These are phyloP conservation scores for Popillia japonica DNA, from an alignment of 1,140 invertebrate species.

Conservation along the genomic window DNA sequence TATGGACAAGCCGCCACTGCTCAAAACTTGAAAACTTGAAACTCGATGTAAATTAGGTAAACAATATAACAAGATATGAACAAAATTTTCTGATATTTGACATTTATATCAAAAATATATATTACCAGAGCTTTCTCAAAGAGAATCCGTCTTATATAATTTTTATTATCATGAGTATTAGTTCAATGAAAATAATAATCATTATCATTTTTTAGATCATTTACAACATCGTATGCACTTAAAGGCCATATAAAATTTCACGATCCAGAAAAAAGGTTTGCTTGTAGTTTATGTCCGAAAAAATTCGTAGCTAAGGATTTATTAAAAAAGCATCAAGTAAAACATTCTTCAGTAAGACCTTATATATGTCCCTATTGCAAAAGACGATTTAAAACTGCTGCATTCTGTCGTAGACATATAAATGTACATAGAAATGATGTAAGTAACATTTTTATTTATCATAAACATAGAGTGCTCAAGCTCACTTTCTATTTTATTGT, in stretches of 20 bases:
- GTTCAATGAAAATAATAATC: no score
- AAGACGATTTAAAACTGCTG: slow-evolving; percentile 74
- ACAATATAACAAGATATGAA: no score
- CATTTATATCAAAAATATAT: no score
- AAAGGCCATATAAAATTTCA: slow-evolving; percentile 66
- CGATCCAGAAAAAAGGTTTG: slow-evolving; percentile 64
- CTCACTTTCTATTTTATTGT: no score
- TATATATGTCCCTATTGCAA: slow-evolving; percentile 72
- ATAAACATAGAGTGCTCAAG: neutral
- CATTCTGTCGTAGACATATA: slow-evolving; percentile 76
- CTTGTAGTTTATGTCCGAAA: slow-evolving; percentile 66
- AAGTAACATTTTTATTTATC: neutral
- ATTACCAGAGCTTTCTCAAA: no score
- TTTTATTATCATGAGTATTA: no score
- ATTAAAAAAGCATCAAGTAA: slow-evolving; percentile 61
- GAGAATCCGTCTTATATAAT: no score
- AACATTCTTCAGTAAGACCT: slow-evolving; percentile 58
- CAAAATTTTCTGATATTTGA: no score
- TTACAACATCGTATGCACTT: slow-evolving; percentile 49
- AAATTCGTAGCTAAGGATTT: slow-evolving; percentile 64
- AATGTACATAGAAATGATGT: slow-evolving; percentile 65
- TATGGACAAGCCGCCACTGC: no score
- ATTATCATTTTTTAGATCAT: slow-evolving; percentile 46
- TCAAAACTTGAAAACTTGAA: no score
- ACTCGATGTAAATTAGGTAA: no score